phyloP scores from a whole-genome alignment of 2,797 vertebrate genomes.

The Halcyon chelicuti region DNA sequence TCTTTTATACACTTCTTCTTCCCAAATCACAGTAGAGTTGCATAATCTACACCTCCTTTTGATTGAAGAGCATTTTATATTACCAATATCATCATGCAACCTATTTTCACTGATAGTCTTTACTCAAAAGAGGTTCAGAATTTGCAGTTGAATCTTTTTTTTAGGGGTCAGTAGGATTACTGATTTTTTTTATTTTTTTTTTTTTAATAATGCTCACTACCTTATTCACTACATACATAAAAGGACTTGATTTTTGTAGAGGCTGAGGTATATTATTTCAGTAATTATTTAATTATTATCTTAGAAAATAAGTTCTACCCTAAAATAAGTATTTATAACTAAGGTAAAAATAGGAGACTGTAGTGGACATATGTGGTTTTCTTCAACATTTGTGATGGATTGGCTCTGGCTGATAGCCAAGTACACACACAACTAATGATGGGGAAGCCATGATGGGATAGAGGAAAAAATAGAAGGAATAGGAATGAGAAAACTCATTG shows the following conservation, averaged over 20 bases:
- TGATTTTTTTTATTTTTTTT: background rate
- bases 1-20: background rate
- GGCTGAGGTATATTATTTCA: background rate
- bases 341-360: background rate
- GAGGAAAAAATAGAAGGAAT: background rate
- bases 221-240: background rate
- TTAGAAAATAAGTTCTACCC: background rate
- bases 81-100: background rate
- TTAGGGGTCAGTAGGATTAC: background rate
- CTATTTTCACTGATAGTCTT: background rate
- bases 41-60: background rate
- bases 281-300: background rate
- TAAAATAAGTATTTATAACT: background rate
- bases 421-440: background rate
- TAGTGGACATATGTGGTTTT: background rate
- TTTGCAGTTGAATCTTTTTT: background rate
- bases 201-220: background rate
- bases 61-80: background rate
- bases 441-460: background rate
- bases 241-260: background rate
- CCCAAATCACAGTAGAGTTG: background rate
- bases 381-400: background rate
- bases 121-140: background rate
- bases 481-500: background rate
- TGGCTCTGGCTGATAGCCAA: background rate